Conservation (phyloP, 2,888 invertebrate species). For the Maniola hyperantus region DNA sequence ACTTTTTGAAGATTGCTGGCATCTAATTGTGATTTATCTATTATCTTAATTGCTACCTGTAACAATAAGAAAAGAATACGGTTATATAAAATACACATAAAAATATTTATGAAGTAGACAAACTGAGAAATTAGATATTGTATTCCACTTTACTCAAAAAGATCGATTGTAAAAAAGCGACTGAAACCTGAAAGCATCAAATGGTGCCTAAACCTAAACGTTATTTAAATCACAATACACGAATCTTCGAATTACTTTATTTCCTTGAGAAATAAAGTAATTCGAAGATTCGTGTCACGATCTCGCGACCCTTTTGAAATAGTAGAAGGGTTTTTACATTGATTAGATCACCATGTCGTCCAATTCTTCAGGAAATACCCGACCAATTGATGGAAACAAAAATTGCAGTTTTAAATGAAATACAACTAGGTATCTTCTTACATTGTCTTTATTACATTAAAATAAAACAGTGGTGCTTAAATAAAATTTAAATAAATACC, state of each 20-base stretch:
- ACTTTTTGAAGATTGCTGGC: slow-evolving; percentile 96
- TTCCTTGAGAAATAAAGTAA: no score
- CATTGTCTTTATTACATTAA: not conserved
- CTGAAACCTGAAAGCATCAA: not conserved
- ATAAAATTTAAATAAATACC: no score
- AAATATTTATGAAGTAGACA: not conserved
- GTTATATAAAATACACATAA: not conserved
- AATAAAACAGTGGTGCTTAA: no score
- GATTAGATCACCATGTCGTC: not conserved
- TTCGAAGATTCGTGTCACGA: slow-evolving; percentile 16
- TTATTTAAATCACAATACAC: slow-evolving; percentile 13
- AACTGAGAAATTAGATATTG: not conserved
- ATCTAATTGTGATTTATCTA: slow-evolving; percentile 96
- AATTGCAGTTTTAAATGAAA: not conserved
- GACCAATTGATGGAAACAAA: not conserved
- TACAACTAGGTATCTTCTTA: not conserved
- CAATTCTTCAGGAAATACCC: slow-evolving; percentile 14
- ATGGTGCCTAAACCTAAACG: not conserved
- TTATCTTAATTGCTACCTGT: slow-evolving; percentile 97
- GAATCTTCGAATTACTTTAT: no score
- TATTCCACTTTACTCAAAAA: not conserved
- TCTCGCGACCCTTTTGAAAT: slow-evolving; percentile 13
- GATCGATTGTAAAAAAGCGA: not conserved
- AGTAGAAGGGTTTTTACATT: slow-evolving; percentile 13
- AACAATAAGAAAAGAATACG: slow-evolving; percentile 50